Conservation (phyloP, 2,888 invertebrate genomes). For the Capitulum mitella region DNA sequence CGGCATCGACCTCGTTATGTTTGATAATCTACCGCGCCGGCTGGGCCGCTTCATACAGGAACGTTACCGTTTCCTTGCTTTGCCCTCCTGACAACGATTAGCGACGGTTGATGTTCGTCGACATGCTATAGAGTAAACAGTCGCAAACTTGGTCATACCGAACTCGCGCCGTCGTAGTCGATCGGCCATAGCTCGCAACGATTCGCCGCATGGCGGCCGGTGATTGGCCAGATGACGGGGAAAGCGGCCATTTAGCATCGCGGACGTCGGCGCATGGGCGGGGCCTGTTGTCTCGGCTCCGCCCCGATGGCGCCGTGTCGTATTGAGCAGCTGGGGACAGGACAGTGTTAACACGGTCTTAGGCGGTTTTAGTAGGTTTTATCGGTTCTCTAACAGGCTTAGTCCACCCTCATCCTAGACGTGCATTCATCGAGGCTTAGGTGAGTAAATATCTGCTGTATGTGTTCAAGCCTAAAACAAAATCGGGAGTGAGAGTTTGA, state of each 20-base stretch:
- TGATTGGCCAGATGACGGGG: not conserved
- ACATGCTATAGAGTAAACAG: no score
- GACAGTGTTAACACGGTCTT: conserved; percentile 9
- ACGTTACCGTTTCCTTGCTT: no score
- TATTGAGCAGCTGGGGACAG: not conserved
- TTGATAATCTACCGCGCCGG: no score
- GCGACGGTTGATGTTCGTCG: no score
- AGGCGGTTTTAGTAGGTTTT: conserved; percentile 17
- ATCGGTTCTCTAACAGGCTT: conserved; percentile 14
- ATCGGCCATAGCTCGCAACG: not conserved
- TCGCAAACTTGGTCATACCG: no score
- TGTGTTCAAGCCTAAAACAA: not conserved
- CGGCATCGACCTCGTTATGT: no score
- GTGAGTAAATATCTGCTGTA: not conserved
- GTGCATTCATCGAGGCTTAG: not conserved
- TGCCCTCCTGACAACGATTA: no score
- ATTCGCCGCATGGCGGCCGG: not conserved
- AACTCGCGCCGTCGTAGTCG: no score
- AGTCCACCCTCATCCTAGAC: not conserved
- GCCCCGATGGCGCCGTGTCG: not conserved
- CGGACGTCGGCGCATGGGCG: not conserved
- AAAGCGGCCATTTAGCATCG: not conserved
- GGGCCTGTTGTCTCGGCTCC: not conserved
- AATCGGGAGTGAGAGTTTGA: not conserved
- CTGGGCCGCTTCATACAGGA: no score